These are phyloP conservation scores for Mormyrops attenuatus DNA, from an alignment of 2,797 vertebrate genomes.

Conservation along the genomic window DNA sequence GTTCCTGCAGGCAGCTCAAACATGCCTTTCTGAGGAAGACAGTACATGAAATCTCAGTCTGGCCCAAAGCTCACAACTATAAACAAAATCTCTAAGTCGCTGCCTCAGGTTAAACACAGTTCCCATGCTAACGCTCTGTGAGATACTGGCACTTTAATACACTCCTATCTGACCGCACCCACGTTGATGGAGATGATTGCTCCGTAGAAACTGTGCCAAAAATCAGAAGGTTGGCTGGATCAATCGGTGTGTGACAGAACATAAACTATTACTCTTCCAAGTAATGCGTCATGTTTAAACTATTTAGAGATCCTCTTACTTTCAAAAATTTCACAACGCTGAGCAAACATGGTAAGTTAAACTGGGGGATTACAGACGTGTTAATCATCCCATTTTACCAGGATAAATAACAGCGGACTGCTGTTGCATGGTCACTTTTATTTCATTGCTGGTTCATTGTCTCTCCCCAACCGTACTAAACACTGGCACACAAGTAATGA, in stretches of 20 bases:
- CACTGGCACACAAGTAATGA: too few species aligned
- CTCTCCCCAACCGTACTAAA: too few species aligned
- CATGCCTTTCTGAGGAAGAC: neutral
- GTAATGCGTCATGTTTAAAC: neutral
- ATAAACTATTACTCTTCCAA: neutral
- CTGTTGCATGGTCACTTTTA: neutral
- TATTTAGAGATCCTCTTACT: neutral
- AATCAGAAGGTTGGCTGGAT: neutral
- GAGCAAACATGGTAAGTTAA: neutral
- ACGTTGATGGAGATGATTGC: neutral
- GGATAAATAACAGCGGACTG: neutral
- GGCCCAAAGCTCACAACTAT: neutral
- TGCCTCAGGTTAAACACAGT: neutral
- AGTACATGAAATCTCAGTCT: neutral
- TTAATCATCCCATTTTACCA: neutral
- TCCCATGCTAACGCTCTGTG: neutral
- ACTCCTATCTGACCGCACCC: neutral
- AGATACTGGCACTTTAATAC: neutral
- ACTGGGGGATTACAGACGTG: neutral
- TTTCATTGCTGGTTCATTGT: too few species aligned
- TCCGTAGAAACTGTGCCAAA: neutral
- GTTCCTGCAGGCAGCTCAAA: neutral
- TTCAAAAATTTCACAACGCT: neutral
- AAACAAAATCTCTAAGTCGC: neutral
- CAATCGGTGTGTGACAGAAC: neutral